Conservation (phyloP, 2,888 invertebrate genomes). For the Dynastes maya region DNA sequence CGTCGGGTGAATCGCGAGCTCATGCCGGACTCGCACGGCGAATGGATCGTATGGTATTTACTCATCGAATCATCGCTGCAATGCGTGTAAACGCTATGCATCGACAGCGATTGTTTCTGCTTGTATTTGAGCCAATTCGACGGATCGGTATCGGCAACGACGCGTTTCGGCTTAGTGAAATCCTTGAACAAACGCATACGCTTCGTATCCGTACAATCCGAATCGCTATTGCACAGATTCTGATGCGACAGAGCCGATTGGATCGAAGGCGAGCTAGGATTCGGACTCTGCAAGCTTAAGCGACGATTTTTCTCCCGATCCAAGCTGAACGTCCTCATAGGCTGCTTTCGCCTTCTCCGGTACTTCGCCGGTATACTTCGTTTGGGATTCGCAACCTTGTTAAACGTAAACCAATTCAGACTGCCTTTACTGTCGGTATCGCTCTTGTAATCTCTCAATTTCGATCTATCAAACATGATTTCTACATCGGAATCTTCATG, state of each 20-base stretch:
- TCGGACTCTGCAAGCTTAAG: slow-evolving; percentile 31
- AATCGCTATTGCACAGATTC: slow-evolving; percentile 34
- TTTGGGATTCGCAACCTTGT: slow-evolving; percentile 1
- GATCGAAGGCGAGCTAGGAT: neutral
- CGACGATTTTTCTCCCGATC: slow-evolving; percentile 30
- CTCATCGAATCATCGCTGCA: slow-evolving; percentile 57
- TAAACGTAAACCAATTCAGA: slow-evolving; percentile 26
- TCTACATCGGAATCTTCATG: slow-evolving; percentile 48
- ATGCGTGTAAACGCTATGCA: slow-evolving; percentile 65
- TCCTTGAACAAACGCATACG: slow-evolving; percentile 22
- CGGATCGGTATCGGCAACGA: slow-evolving; percentile 46
- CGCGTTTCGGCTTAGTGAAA: slow-evolving; percentile 1
- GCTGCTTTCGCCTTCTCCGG: slow-evolving; percentile 13
- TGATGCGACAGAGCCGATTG: slow-evolving; percentile 44
- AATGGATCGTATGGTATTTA: slow-evolving; percentile 70
- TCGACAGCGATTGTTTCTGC: slow-evolving; percentile 69
- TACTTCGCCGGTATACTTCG: slow-evolving; percentile 19
- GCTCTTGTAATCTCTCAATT: slow-evolving; percentile 33
- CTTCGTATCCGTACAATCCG: slow-evolving; percentile 32
- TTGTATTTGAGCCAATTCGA: slow-evolving; percentile 60
- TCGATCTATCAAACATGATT: neutral
- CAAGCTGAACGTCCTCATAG: slow-evolving; percentile 20
- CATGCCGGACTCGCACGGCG: slow-evolving; percentile 56
- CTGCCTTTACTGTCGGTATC: slow-evolving; percentile 28
- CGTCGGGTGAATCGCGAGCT: slow-evolving; percentile 50